A percentile compares a stretch with the other conserved stretches of the same genome.
These are phyloP conservation scores for Myotis brandtii DNA, from an alignment of 2,113 vertebrate species.

Conservation along the genomic window DNA sequence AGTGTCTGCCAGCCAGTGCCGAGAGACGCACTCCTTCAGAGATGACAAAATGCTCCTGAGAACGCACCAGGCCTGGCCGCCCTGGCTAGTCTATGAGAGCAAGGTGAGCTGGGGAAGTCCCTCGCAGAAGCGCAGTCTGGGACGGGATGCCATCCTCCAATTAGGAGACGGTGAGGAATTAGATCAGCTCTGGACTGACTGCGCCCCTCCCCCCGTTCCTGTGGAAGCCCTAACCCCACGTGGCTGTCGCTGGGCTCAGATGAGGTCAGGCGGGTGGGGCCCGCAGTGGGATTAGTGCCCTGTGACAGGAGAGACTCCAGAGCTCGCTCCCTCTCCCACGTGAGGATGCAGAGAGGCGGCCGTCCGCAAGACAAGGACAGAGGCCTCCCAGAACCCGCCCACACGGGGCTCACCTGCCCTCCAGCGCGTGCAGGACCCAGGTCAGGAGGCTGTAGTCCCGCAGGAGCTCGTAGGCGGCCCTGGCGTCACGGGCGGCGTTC, in stretches of 20 bases:
- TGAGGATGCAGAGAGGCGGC: accelerated
- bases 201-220: not conserved
- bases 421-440: constrained; percentile 91
- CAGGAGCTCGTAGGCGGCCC: constrained; percentile 92
- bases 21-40: not conserved
- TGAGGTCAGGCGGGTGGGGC: not conserved
- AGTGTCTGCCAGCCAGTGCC: not conserved
- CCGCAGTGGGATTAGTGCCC: not conserved
- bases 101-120: not conserved
- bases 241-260: not conserved
- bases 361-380: accelerated
- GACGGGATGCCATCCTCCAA: not conserved
- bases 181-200: not conserved
- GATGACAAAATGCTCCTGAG: not conserved
- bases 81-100: too few relatives aligned
- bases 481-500: constrained; percentile 87
- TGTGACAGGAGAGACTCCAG: not conserved
- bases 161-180: accelerated
- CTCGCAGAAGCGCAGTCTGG: not conserved
- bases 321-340: not conserved
- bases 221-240: not conserved
- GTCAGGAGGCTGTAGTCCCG: constrained; percentile 91
- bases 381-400: not conserved
- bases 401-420: constrained; percentile 86
- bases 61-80: too few relatives aligned